Base-by-base conservation (phyloP, 1,140 invertebrate species). In the Zophobas morio region DNA sequence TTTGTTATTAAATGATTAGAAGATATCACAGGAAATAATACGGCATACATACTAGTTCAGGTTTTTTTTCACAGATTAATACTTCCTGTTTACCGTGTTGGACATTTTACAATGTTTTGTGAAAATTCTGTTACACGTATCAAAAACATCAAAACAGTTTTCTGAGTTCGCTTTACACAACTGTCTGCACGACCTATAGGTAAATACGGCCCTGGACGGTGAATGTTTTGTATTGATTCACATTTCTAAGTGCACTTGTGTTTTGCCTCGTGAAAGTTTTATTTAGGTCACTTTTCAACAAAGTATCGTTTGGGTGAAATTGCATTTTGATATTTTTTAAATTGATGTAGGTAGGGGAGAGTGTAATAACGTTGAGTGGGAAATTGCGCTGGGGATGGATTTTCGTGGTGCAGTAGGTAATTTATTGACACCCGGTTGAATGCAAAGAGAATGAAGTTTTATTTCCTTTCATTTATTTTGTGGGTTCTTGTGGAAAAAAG, bases 201-300 rank as follows among this genome's bases (percentile, higher is more conserved):
- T 20, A 20, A 20, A 20, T 20, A 20, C 20, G 20, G 20, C 20
- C 20, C 20, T 20, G 20, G 57, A 6, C 4, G 56, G 56, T 60
- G 36, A 60, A 66, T 39, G 39, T 42, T n/a, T 66, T 66, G 40
- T 66, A 66, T 66, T 42, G 60, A 42, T 66, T 66, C 37, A 66
- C 40, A 66, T 66, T 66, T 47, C 1, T 33, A 66, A 66, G 60
- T 66, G 37, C 60, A 66, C 60, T 42, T 42, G 60, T 42, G 60
- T 39, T 46, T 20, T n/a, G 35, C n/a, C 6, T 39, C 37, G 6
- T 40, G 1, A 35, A 66, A 33, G n/a, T 66, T 66, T 66, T 66
- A 66, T 66, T 40, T 39, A 66, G 60, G 60, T 66, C 60, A 66
- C 37, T 66, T 42, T 66, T 66, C 60, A 66, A 66, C 60, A 66